Evolutionary conservation across 1,140 invertebrate genomes (phyloP).

Genomic region (Littorina saxatilis): DNA sequence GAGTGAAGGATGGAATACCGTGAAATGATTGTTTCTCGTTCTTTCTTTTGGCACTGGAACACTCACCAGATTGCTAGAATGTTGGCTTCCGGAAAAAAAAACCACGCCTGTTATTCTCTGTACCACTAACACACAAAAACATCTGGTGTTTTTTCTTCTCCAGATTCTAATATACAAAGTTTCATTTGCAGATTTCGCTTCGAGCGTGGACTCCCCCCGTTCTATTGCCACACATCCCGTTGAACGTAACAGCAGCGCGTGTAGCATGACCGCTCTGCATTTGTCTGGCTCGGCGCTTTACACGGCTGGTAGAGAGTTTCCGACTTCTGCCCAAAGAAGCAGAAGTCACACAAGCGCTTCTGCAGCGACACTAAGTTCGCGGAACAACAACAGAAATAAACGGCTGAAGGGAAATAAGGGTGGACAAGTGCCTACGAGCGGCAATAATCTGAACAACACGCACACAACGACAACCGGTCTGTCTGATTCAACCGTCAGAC

Average conservation of each 20-base stretch:
- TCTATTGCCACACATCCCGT: not conserved
- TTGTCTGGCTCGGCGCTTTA: not conserved
- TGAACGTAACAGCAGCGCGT: not conserved
- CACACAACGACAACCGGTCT: not conserved
- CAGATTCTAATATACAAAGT: too few relatives aligned
- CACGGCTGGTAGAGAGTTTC: not conserved
- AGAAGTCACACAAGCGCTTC: not conserved
- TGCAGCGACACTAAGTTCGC: conserved; percentile 20
- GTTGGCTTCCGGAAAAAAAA: too few relatives aligned
- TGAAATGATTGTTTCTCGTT: too few relatives aligned
- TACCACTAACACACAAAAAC: too few relatives aligned
- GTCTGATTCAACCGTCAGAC: not conserved
- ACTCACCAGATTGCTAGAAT: too few relatives aligned
- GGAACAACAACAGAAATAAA: too few relatives aligned
- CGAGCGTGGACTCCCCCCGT: not conserved
- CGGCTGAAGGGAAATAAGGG: not conserved
- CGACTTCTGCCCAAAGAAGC: not conserved
- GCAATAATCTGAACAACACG: not conserved
- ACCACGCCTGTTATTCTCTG: too few relatives aligned
- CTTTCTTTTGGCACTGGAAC: too few relatives aligned
- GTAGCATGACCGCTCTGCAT: not conserved
- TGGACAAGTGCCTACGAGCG: not conserved
- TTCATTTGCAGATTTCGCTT: too few relatives aligned
- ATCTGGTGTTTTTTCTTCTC: too few relatives aligned
- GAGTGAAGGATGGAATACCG: too few relatives aligned